Base-by-base conservation (phyloP, 1,140 invertebrate species). In the Agraylea sexmaculata region DNA sequence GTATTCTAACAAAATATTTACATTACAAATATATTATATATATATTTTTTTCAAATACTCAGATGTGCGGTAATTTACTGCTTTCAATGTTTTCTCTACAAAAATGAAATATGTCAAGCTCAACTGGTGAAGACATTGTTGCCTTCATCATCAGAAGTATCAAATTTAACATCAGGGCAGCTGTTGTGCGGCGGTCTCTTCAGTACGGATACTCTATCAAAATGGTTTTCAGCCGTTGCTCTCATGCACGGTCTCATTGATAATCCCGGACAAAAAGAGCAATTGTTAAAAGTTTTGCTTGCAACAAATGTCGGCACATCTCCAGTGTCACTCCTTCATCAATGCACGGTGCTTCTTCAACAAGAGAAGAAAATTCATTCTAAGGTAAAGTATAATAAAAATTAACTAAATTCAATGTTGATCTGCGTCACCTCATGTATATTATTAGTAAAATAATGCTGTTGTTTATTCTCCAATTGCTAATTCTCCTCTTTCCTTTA, bases 171-270 rank as follows among this genome's bases (percentile, higher is more conserved):
- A 6, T 78, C 74, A 46, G 93, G 94, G 1, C 91, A 96, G 62
- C 66, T 97, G n/a, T 68, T 99, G 2, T 97, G 92, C 57, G 83
- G 85, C 13, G 91, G 94, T 1, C 64, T 99, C 10, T 96, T 97
- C 59, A 91, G 84, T 31, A 63, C 73, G 0, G 93, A 99, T 58
- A 68, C 85, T 12, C 63, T 93, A n/a, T 92, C 86, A n/a, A 95
- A 91, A 59, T 99, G 95, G 95, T 93, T 96, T 63, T 86, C 89
- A 1, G 73, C 91, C 0, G 83, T 97, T 3, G 85, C 90, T 8
- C 64, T 99, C 11, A 83, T 88, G 51, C 88, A 98, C 53, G 78
- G 80, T 1, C 64, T 99, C n/a, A 76, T 90, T 1, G 88, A 94
- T 43, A 93, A 92, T 58, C 69, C 75, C 2, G 75, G 73, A 4